These are phyloP conservation scores for Rhabdornis inornatus DNA, from an alignment of 2,113 vertebrate genomes.

Conservation along the genomic window DNA sequence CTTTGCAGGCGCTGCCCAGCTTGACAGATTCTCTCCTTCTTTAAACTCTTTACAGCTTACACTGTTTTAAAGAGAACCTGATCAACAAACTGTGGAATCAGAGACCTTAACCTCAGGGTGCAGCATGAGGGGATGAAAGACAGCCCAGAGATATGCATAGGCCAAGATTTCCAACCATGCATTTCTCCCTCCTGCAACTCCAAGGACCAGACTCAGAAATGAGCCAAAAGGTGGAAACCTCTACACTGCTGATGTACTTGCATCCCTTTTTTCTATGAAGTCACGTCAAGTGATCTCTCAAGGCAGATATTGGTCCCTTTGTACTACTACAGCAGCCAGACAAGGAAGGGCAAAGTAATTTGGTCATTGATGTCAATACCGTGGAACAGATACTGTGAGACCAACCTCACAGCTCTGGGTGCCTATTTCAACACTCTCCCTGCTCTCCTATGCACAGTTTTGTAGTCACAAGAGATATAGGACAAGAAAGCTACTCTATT, in stretches of 20 bases:
- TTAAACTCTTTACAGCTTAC: not conserved
- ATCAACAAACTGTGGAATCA: not conserved
- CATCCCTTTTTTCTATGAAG: not conserved
- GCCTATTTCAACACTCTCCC: not conserved
- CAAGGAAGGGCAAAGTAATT: not conserved
- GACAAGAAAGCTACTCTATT: not conserved
- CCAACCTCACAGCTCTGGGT: not conserved
- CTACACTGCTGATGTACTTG: not conserved
- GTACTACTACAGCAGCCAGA: not conserved
- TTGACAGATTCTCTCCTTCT: not conserved
- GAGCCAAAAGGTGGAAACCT: not conserved
- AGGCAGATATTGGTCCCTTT: not conserved
- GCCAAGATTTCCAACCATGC: not conserved
- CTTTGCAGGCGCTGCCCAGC: not conserved
- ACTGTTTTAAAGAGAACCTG: not conserved
- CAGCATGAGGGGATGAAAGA: not conserved
- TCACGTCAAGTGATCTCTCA: not conserved
- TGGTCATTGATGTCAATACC: not conserved
- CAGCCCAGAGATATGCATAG: rapidly evolving
- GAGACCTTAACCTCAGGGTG: not conserved
- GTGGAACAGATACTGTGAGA: not conserved
- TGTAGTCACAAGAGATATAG: not conserved
- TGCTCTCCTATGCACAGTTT: not conserved
- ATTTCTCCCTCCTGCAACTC: not conserved
- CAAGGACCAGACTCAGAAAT: not conserved